These are phyloP conservation scores for Agapornis roseicollis DNA, from an alignment of 2,113 vertebrate species.

Conservation along the genomic window DNA sequence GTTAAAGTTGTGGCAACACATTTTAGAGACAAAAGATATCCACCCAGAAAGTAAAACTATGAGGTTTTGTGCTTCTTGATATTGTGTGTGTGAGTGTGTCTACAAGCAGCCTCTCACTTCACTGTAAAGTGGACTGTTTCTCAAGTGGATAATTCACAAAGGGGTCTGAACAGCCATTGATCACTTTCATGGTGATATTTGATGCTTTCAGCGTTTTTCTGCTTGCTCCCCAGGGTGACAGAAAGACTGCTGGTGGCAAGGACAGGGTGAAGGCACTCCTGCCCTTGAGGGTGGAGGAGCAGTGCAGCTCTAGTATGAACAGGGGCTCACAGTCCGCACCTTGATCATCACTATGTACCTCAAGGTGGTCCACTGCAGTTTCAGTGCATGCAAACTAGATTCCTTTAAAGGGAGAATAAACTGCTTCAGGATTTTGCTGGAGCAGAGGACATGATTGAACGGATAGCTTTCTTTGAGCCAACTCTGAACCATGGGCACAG, in stretches of 20 bases:
- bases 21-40: background rate
- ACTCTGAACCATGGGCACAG: background rate
- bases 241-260: background rate
- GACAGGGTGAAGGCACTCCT: fast-evolving
- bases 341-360: no score
- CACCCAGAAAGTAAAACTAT: background rate
- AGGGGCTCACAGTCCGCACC: no score
- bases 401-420: background rate
- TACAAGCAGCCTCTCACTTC: background rate
- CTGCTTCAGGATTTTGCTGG: background rate
- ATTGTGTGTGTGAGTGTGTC: no score
- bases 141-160: background rate
- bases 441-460: background rate
- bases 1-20: background rate
- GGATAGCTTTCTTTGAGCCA: background rate
- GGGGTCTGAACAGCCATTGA: background rate
- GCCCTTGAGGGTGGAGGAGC: background rate
- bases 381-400: background rate
- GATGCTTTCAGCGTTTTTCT: background rate
- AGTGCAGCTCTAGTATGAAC: background rate
- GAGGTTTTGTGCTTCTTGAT: background rate
- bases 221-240: background rate
- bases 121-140: background rate
- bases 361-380: background rate
- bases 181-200: background rate